Base-by-base conservation (phyloP, 2,888 invertebrate species). In the Antheraea assamensis region DNA sequence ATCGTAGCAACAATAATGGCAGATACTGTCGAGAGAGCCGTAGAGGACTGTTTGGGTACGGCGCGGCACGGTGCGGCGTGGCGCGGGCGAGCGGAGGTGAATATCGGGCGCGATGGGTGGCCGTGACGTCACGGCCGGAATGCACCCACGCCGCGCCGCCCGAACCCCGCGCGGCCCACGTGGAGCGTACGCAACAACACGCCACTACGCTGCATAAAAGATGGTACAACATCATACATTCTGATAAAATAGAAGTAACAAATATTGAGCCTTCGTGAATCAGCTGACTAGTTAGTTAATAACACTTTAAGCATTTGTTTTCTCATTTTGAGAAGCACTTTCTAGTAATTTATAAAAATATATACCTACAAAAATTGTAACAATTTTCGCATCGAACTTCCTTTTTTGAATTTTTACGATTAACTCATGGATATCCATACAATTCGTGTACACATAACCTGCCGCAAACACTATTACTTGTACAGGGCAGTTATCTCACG, bases 61-160 rank as follows among this genome's bases (percentile, higher is more conserved):
- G 79, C 77, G 83, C 84, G 82, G 81, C n/a, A n/a, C 58, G 58
- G 58, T 21, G 58, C 58, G 24, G 58, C 52, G 47, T 76, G 80
- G 79, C 78, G 83, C 84, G 82, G 80, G 81, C 82, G 84, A 85
- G 82, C 87, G 85, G 85, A 90, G 91, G 91, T 92, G 93, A 92
- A 91, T 90, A 92, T 90, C 91, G 90, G 83, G 87, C 93, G 90
- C 90, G 80, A 89, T 94, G 94, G 94, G 94, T 94, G 94, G 94
- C 87, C 94, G 90, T 94, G 94, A 94, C 94, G 94, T 94, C 94
- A 94, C 91, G 88, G 87, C 81, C 90, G 93, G 94, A 94, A 94
- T 94, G 94, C 89, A 93, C 89, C 90, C 87, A 89, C 90, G 87
- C 88, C 84, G 81, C 89, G 30, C 78, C 58, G 58, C 81, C 79